phyloP scores from a whole-genome alignment of 2,113 vertebrate species.

The Gnathonemus echidnorhynchus region DNA sequence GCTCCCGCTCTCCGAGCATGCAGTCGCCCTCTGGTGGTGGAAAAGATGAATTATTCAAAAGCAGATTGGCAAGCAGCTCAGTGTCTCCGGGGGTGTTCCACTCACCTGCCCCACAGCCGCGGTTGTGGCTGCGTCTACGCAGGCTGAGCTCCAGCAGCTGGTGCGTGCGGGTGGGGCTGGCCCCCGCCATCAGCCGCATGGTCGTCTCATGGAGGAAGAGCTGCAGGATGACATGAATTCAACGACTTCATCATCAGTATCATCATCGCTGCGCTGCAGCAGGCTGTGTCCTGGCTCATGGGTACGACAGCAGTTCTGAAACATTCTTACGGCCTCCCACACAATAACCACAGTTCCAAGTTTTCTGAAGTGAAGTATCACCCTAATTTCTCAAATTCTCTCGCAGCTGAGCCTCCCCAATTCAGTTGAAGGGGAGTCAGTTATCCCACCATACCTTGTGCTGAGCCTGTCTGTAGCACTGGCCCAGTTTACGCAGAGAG shows the following conservation, averaged over 20 bases:
- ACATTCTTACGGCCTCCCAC: not conserved
- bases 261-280: not conserved
- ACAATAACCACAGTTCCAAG: not conserved
- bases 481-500: constrained; percentile 80
- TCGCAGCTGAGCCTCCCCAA: not conserved
- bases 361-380: not conserved
- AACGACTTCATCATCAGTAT: not conserved
- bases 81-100: not conserved
- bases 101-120: constrained; percentile 43
- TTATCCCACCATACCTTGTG: constrained; percentile 70
- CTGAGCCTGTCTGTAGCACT: constrained; percentile 81
- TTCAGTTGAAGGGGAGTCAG: not conserved
- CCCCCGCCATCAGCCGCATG: constrained; percentile 91
- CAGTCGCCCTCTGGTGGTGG: constrained; percentile 65
- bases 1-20: constrained; percentile 80
- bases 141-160: constrained; percentile 93
- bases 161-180: constrained; percentile 94
- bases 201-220: constrained; percentile 96
- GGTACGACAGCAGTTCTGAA: not conserved
- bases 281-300: not conserved
- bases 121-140: constrained; percentile 60
- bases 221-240: constrained; percentile 48
- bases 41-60: not conserved
- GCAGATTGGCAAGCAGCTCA: not conserved
- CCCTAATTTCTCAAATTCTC: not conserved